A percentile compares a stretch with the other conserved stretches of the same genome.
Evolutionary conservation across 2,888 invertebrate genomes (phyloP).

Genomic region (Drosophila emarginata): DNA sequence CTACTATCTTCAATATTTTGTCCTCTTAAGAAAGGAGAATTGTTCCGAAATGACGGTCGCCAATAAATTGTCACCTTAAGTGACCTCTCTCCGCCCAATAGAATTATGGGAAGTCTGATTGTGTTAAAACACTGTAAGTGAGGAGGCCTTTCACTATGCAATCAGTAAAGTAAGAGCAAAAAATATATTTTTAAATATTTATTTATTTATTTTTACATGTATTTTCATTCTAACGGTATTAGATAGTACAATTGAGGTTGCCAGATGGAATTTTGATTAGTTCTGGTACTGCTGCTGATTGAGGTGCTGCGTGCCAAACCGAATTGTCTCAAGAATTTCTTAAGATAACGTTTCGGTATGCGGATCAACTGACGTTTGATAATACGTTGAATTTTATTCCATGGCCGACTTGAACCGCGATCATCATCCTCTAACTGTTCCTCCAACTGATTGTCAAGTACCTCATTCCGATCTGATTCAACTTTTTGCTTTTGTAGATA

Average conservation of each 20-base stretch:
- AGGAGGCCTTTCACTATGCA: too few relatives aligned
- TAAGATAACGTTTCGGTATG: constrained; percentile 63
- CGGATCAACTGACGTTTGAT: constrained; percentile 62
- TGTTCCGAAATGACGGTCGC: too few relatives aligned
- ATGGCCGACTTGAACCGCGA: constrained; percentile 61
- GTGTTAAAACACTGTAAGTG: too few relatives aligned
- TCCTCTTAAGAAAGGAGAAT: too few relatives aligned
- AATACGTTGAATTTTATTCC: constrained; percentile 65
- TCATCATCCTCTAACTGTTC: constrained; percentile 33
- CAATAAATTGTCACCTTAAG: too few relatives aligned
- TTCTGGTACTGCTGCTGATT: neutral
- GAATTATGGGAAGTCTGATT: too few relatives aligned
- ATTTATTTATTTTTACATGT: neutral
- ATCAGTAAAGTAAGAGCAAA: too few relatives aligned
- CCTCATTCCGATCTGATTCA: neutral
- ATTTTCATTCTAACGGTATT: constrained; percentile 50
- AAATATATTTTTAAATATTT: neutral
- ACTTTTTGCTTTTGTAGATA: neutral
- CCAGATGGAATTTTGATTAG: neutral
- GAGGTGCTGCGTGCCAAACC: constrained; percentile 53
- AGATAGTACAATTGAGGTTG: constrained; percentile 46
- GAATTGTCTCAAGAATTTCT: constrained; percentile 53
- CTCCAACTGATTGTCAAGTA: neutral
- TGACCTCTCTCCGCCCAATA: too few relatives aligned
- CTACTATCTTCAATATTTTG: too few relatives aligned